Percentiles rank a stretch among this genome's conserved stretches.
These are phyloP conservation scores for Caenorhabditis doughertyi DNA, from an alignment of 2,888 invertebrate genomes.

Conservation along the genomic window DNA sequence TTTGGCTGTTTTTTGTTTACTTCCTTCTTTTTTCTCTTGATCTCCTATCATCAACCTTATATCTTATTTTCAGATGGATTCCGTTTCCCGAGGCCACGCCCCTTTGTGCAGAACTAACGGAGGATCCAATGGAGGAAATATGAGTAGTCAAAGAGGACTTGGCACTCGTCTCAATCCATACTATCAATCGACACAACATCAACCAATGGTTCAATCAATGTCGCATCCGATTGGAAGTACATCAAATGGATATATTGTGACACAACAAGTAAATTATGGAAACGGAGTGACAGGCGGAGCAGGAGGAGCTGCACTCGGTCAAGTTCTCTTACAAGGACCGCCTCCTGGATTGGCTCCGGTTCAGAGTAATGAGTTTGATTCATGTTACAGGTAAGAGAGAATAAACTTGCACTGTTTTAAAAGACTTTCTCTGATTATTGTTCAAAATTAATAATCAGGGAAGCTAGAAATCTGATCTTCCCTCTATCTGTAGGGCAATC, in stretches of 20 bases:
- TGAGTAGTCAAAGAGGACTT: constrained; percentile 33
- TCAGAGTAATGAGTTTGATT: constrained; percentile 49
- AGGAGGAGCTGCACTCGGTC: neutral
- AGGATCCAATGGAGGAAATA: neutral
- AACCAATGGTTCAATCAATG: constrained; percentile 43
- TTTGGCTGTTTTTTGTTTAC: neutral
- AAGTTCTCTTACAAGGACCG: constrained; percentile 26
- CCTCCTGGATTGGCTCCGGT: constrained; percentile 38
- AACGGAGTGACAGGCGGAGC: neutral
- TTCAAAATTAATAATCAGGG: too few relatives aligned
- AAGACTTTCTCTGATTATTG: neutral
- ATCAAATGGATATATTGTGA: constrained; percentile 14
- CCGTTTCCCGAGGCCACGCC: constrained; percentile 46
- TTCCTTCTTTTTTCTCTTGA: neutral
- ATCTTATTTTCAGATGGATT: constrained; percentile 45
- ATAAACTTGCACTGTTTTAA: too few relatives aligned
- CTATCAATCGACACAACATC: constrained; percentile 35
- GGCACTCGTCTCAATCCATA: constrained; percentile 36
- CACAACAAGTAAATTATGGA: constrained; percentile 4
- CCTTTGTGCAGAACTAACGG: constrained; percentile 52
- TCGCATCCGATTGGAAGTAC: constrained; percentile 4
- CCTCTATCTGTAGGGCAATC: too few relatives aligned
- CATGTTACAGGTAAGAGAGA: constrained; percentile 59
- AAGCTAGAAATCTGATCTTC: too few relatives aligned
- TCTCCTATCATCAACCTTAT: too few relatives aligned